Evolutionary conservation across 1,140 invertebrate genomes (phyloP).

Genomic region (Hyles euphorbiae): DNA sequence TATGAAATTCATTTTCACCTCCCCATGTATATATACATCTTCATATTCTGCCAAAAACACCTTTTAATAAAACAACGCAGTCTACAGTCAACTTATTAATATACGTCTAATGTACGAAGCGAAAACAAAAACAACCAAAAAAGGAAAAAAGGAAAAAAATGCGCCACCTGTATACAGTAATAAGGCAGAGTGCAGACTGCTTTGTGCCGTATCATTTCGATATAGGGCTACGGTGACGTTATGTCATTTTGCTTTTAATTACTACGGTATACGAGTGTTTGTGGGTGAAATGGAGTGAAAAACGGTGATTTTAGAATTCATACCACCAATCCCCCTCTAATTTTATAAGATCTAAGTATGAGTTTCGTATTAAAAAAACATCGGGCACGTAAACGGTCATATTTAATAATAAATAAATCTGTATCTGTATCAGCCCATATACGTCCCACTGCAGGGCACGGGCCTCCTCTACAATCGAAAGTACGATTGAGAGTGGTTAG

Average conservation of each 20-base stretch:
- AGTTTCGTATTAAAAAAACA: neutral
- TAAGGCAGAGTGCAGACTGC: slow-evolving; percentile 65
- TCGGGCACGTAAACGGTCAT: neutral
- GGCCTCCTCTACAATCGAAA: no score
- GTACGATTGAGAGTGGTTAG: no score
- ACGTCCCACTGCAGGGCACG: no score
- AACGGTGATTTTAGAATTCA: no score
- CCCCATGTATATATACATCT: no score
- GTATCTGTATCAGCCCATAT: no score
- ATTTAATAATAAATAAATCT: neutral
- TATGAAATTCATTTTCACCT: no score
- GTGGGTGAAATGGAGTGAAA: slow-evolving; percentile 1
- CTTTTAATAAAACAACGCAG: no score
- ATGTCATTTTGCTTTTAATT: slow-evolving; percentile 63
- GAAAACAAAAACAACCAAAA: neutral
- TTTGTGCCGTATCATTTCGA: slow-evolving; percentile 55
- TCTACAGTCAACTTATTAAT: no score
- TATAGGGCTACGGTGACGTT: slow-evolving; percentile 39
- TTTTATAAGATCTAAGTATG: neutral
- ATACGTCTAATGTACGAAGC: no score
- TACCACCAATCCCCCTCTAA: no score
- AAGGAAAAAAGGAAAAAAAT: slow-evolving; percentile 7
- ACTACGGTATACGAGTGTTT: slow-evolving; percentile 9
- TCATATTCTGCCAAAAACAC: no score
- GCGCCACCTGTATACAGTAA: slow-evolving; percentile 46